Base-by-base conservation (phyloP, 1,140 invertebrate species). In the Drosophila leontia region DNA sequence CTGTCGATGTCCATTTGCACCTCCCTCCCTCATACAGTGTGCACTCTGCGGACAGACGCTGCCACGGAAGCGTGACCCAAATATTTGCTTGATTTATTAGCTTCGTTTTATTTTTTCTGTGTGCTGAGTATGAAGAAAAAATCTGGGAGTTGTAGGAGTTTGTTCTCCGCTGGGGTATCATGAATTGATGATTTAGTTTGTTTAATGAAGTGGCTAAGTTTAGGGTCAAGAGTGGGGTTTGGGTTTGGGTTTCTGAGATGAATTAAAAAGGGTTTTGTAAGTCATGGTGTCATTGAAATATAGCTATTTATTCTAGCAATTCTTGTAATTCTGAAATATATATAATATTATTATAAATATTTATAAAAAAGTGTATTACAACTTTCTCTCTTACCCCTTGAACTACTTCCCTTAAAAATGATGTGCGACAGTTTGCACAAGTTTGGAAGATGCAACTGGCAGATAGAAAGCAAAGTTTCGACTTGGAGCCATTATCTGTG, bases 21-120 rank as follows among this genome's bases (percentile, higher is more conserved):
- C 82, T 74, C 45, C 34, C 19, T 44, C 13, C 50, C 29, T 13
- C 11, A 12, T 59, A 42, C 41, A 67, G 32, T 61, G 45, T 34
- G 12, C 60, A 68, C 32, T 79, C 80, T 45, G 37, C 50, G 44
- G 56, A 39, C 59, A 60, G 48, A 65, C 48, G 32, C 15, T 39
- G 37, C 53, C 80, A 83, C 84, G 85, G 85, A 88, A 88, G 75
- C 85, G 85, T 88, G 85, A 88, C 85, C 85, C 85, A 88, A 88
- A 88, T 88, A 88, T 90, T 90, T 88, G 85, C 87, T 88, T 88
- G 85, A 88, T 88, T 88, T 88, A 88, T 88, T 90, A 88, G 74
- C 85, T 88, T 76, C 48, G n/a, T 29, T 39, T 77, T 70, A n/a
- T 67, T 48, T 77, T 78, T 67, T 55, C 67, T 78, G 64, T 80